A percentile compares a stretch with the other conserved stretches of the same genome.
Conservation (phyloP, 2,797 vertebrate genomes). For the Anguilla anguilla region DNA sequence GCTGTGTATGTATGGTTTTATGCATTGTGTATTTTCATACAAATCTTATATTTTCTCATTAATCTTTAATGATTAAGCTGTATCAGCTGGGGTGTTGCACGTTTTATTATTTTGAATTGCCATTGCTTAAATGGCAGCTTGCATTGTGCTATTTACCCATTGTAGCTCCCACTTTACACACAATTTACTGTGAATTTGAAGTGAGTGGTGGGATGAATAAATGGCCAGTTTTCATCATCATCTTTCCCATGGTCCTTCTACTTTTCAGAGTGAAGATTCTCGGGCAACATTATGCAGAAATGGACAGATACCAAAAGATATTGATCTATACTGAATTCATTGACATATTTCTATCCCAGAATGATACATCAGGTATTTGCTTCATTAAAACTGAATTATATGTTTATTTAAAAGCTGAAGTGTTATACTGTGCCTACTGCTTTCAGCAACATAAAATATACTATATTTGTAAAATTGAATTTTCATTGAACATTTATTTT, state of each 20-base stretch:
- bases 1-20: conserved; percentile 54
- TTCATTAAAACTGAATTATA: not conserved
- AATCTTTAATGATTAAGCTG: not conserved
- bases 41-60: not conserved
- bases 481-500: not conserved
- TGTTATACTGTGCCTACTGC: not conserved
- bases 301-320: conserved; percentile 39
- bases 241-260: conserved; percentile 6
- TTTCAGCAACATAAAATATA: not conserved
- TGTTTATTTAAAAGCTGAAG: not conserved
- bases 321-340: conserved; percentile 62
- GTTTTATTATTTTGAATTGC: not conserved
- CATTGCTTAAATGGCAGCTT: not conserved
- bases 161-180: not conserved
- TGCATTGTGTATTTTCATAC: not conserved
- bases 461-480: not conserved
- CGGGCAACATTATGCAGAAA: conserved; percentile 42
- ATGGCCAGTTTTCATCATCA: not conserved
- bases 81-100: not conserved
- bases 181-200: not conserved
- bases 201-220: not conserved
- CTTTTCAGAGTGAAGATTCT: conserved; percentile 57
- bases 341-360: conserved; percentile 14
- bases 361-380: conserved; percentile 20
- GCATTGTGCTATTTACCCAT: not conserved